A percentile compares a stretch with the other conserved stretches of the same genome.
Evolutionary conservation across 2,113 vertebrate species (phyloP).

Genomic region (Paedocypris sp.): DNA sequence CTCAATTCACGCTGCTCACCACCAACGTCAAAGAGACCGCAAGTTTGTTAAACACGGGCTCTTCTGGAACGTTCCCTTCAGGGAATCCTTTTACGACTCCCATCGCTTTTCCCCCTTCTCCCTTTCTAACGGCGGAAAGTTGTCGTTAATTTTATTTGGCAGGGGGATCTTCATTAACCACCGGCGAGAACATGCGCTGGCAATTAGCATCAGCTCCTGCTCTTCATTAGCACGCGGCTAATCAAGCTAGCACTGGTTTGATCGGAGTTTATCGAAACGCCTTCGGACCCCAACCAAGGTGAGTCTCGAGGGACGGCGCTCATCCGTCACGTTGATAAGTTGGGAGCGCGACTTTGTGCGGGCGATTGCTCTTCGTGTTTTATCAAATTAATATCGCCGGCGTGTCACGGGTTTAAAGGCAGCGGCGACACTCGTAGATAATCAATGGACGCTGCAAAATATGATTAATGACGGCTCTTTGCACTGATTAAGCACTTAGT

Average conservation of each 20-base stretch:
- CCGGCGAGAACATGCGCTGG: conserved; percentile 14
- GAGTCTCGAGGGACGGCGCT: conserved; percentile 49
- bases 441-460: conserved; percentile 71
- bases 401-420: conserved; percentile 44
- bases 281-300: conserved; percentile 51
- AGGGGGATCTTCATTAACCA: conserved; percentile 30
- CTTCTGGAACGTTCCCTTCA: not conserved
- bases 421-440: conserved; percentile 49
- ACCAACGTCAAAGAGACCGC: conserved; percentile 16
- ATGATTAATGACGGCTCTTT: conserved; percentile 55
- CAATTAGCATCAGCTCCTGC: conserved; percentile 35
- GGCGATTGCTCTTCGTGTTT: conserved; percentile 26
- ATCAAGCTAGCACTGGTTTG: conserved; percentile 43
- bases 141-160: conserved; percentile 33
- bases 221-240: conserved; percentile 55
- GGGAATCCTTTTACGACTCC: conserved; percentile 4
- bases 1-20: not conserved
- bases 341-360: conserved; percentile 52
- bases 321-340: conserved; percentile 63
- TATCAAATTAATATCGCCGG: conserved; percentile 51
- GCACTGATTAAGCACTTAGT: conserved; percentile 57
- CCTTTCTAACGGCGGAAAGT: conserved; percentile 24
- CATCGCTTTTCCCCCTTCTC: too few relatives aligned
- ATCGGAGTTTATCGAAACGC: conserved; percentile 53
- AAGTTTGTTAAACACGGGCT: not conserved